Percentiles rank a stretch among this genome's conserved stretches.
These are phyloP conservation scores for Plecturocebus donacophilus DNA, from an alignment of 2,113 vertebrate genomes.

Conservation along the genomic window DNA sequence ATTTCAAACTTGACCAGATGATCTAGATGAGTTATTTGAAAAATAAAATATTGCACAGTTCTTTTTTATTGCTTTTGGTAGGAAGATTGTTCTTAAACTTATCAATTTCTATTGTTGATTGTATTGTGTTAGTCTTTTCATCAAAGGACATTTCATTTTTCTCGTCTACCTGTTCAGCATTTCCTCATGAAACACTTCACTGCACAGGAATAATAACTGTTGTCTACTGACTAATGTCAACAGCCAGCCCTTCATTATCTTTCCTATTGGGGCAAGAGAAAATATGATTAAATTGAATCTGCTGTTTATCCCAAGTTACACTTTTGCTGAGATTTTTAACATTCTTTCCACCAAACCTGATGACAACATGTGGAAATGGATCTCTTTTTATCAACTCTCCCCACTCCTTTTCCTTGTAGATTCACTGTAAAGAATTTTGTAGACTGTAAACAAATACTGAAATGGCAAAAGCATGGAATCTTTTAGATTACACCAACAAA, in stretches of 20 bases:
- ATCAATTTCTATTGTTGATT: background rate
- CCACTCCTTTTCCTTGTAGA: conserved; percentile 18
- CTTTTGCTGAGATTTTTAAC: conserved; percentile 11
- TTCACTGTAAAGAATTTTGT: background rate
- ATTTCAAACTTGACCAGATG: background rate
- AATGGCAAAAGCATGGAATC: background rate
- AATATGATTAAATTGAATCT: background rate
- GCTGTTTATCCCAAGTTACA: background rate
- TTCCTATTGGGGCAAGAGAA: background rate
- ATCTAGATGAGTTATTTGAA: background rate
- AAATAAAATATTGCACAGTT: background rate
- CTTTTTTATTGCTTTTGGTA: conserved; percentile 19
- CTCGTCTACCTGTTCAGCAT: conserved; percentile 26
- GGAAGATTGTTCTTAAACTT: background rate
- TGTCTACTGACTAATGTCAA: background rate
- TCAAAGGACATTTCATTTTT: conserved; percentile 25
- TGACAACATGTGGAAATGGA: background rate
- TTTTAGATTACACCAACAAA: background rate
- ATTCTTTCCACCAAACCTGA: conserved; percentile 6
- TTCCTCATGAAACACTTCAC: background rate
- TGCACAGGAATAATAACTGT: background rate
- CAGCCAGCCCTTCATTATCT: background rate
- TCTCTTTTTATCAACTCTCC: background rate
- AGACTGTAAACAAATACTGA: background rate
- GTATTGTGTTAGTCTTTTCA: background rate